phyloP scores from a whole-genome alignment of 1,140 invertebrate genomes.

The Orussus abietinus region DNA sequence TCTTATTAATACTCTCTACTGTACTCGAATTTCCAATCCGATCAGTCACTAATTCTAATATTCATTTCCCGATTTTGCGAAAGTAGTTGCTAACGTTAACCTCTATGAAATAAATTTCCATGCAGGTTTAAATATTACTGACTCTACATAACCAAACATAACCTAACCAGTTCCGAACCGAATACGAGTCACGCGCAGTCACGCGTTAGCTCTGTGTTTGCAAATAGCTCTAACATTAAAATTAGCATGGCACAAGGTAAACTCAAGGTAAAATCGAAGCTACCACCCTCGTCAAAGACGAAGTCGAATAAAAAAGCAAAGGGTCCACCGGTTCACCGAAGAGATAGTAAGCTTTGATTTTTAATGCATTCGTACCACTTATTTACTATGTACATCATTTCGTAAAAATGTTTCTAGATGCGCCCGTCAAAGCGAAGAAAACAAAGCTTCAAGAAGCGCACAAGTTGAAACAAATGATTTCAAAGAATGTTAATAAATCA shows the following conservation, averaged over 20 bases:
- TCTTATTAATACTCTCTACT: no score
- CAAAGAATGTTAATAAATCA: constrained; percentile 60
- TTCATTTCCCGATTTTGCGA: no score
- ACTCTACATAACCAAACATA: no score
- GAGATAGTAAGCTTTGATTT: constrained; percentile 49
- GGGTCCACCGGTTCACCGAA: constrained; percentile 47
- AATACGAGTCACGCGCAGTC: no score
- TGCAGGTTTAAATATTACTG: no score
- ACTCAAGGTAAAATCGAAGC: constrained; percentile 58
- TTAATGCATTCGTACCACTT: constrained; percentile 13
- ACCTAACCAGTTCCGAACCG: no score
- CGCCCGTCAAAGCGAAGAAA: constrained; percentile 62
- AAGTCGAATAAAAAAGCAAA: constrained; percentile 46
- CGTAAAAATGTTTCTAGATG: constrained; percentile 47
- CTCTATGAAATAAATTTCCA: no score
- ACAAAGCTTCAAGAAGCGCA: constrained; percentile 55
- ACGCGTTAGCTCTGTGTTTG: no score
- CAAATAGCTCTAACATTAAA: constrained; percentile 12
- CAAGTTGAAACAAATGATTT: constrained; percentile 61
- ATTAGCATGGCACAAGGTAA: constrained; percentile 59
- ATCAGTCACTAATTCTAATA: no score
- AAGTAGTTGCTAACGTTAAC: no score
- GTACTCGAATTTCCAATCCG: no score
- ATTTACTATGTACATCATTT: constrained; percentile 6
- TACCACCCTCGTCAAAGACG: constrained; percentile 47